Evolutionary conservation across 2,113 vertebrate genomes (phyloP), one percentile per base, ranked within the genome.

Genomic region (Kryptolebias marmoratus): DNA sequence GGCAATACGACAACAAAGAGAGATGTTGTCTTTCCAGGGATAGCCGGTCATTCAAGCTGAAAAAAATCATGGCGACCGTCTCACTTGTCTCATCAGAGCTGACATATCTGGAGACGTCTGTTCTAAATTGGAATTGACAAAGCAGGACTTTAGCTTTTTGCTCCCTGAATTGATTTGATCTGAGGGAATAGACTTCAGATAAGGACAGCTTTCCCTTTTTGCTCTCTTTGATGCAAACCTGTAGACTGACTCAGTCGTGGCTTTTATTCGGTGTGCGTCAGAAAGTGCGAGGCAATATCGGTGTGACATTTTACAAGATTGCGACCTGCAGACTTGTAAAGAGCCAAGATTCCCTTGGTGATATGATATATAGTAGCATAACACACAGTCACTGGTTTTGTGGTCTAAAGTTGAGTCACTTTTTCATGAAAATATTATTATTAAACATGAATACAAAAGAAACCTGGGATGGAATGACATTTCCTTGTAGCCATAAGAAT

Each of bases 251-350:
- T n/a, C 28, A 30, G 48, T 22, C 31, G 32, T 52, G 16, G 5
- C 42, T 62, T 39, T 52, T 55, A 18, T 31, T 62, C 52, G 45
- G 44, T 45, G 4, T 28, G 42, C 49, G 39, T 77, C 59, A 49
- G 28, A 70, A 59, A 71, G 71, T 62, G 56, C 31, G 42, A 68
- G 45, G 72, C 45, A 70, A 77, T 77, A 64, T 77, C 75, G 60
- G 30, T 18, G 58, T 74, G 68, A 76, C 82, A 77, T 81, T 88
- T 80, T 60, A 76, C 11, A 52, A 45, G 30, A 12, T 15, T 52
- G 49, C 64, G 70, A 52, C 64, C 59, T 64, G 48, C 47, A 64
- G 67, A 74, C 65, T 42, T 60, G 16, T 53, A 45, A 77, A 78
- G 59, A 60, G 68, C 58, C 54, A 22, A 39, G 32, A 61, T 70